phyloP scores from a whole-genome alignment of 2,113 vertebrate genomes.

The Corythoichthys haematopterus region DNA sequence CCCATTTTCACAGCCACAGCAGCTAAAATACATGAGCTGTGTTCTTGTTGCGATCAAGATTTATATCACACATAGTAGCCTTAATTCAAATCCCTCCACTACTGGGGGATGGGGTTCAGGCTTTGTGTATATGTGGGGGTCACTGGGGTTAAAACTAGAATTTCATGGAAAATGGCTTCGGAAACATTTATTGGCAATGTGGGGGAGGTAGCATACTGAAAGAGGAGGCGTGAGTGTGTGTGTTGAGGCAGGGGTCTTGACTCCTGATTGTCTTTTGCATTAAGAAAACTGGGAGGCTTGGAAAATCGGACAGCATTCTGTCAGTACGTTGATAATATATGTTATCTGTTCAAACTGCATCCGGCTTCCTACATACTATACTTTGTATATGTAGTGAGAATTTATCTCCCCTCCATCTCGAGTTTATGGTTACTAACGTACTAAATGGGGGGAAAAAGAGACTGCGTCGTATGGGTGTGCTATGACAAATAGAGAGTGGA shows the following conservation, averaged over 20 bases:
- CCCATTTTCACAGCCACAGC: neutral
- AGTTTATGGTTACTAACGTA: no score
- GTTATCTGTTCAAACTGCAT: neutral
- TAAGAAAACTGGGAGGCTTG: neutral
- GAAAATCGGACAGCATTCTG: constrained; percentile 3
- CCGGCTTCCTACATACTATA: neutral
- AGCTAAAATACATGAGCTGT: constrained; percentile 22
- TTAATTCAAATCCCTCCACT: constrained; percentile 42
- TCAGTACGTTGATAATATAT: neutral
- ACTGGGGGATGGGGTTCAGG: constrained; percentile 24
- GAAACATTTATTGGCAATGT: constrained; percentile 42
- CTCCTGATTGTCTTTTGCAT: constrained; percentile 22
- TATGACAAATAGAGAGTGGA: neutral
- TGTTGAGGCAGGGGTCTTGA: neutral
- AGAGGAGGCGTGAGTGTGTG: neutral
- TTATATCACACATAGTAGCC: constrained; percentile 23
- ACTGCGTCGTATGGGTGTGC: neutral
- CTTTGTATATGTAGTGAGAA: neutral
- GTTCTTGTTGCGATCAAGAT: constrained; percentile 12
- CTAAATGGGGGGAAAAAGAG: neutral
- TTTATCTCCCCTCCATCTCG: neutral
- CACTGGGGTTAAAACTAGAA: constrained; percentile 48
- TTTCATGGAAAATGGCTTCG: constrained; percentile 52
- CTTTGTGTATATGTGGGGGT: constrained; percentile 33
- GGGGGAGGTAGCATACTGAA: constrained; percentile 35